Percentiles rank a stretch among this genome's conserved stretches.
Conservation (phyloP, 2,113 vertebrate species). For the Excalfactoria chinensis region DNA sequence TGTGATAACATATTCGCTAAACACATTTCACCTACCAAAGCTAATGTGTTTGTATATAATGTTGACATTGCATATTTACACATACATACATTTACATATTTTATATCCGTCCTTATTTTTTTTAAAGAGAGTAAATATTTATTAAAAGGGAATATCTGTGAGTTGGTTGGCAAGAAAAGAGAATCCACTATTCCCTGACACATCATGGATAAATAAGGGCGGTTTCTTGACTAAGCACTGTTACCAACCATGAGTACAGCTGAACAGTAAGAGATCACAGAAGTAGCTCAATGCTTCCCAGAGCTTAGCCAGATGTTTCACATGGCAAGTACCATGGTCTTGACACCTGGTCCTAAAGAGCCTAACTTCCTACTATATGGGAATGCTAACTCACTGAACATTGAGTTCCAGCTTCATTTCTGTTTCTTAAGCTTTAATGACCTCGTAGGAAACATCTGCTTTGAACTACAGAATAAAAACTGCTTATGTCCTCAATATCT, state of each 20-base stretch:
- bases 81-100: conserved; percentile 41
- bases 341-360: not conserved
- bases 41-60: conserved; percentile 46
- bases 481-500: not conserved
- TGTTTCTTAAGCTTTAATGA: not conserved
- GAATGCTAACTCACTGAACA: not conserved
- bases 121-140: conserved; percentile 49
- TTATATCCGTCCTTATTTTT: not conserved
- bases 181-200: not conserved
- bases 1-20: conserved; percentile 46
- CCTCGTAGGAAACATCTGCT: not conserved
- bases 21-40: conserved; percentile 52
- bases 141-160: conserved; percentile 21
- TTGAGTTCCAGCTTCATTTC: not conserved
- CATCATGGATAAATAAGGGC: conserved; percentile 4
- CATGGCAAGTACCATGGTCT: not conserved
- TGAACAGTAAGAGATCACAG: not conserved
- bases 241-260: not conserved
- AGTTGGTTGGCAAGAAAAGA: conserved; percentile 38
- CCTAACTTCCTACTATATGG: not conserved
- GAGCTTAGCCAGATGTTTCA: not conserved
- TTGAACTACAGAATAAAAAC: conserved; percentile 7
- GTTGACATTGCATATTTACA: conserved; percentile 48
- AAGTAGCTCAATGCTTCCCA: not conserved
- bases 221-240: not conserved